Conservation (phyloP, 2,888 invertebrate species). For the Tinea pellionella region DNA sequence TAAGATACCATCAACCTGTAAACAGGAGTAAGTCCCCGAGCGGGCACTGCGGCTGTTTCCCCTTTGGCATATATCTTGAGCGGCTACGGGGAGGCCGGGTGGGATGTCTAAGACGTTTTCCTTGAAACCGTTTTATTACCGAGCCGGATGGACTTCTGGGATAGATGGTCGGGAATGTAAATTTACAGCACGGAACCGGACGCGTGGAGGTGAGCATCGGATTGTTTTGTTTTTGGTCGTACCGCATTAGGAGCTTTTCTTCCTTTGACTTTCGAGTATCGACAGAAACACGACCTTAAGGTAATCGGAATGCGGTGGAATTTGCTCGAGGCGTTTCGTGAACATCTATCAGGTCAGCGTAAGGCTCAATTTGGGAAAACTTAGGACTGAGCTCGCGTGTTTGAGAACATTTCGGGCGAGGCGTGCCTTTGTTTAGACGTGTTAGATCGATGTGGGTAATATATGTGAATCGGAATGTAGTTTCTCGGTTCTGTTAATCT, state of each 20-base stretch:
- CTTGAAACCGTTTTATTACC: slow-evolving; percentile 66
- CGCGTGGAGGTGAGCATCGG: slow-evolving; percentile 62
- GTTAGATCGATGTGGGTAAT: slow-evolving; percentile 63
- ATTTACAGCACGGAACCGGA: slow-evolving; percentile 66
- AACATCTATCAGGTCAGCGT: slow-evolving; percentile 1
- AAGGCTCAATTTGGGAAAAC: slow-evolving; percentile 21
- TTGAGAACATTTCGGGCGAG: slow-evolving; percentile 36
- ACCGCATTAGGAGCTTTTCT: slow-evolving; percentile 34
- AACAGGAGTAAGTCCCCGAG: slow-evolving; percentile 27
- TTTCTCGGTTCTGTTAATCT: slow-evolving; percentile 51
- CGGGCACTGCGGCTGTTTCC: slow-evolving; percentile 41
- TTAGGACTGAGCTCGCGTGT: slow-evolving; percentile 56
- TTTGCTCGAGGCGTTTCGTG: background rate
- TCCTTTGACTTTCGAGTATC: slow-evolving; percentile 14
- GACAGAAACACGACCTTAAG: background rate
- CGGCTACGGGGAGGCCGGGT: slow-evolving; percentile 27
- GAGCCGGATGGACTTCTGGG: slow-evolving; percentile 64
- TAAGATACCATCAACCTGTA: slow-evolving; percentile 61
- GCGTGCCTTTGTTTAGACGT: slow-evolving; percentile 52
- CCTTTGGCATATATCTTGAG: slow-evolving; percentile 51
- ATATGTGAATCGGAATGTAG: slow-evolving; percentile 59
- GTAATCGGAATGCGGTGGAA: background rate
- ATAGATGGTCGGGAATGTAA: slow-evolving; percentile 67
- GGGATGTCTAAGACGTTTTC: slow-evolving; percentile 55
- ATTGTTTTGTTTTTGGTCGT: slow-evolving; percentile 64